Base-by-base conservation (phyloP, 2,888 invertebrate species). In the Acanthosepion esculentum region DNA sequence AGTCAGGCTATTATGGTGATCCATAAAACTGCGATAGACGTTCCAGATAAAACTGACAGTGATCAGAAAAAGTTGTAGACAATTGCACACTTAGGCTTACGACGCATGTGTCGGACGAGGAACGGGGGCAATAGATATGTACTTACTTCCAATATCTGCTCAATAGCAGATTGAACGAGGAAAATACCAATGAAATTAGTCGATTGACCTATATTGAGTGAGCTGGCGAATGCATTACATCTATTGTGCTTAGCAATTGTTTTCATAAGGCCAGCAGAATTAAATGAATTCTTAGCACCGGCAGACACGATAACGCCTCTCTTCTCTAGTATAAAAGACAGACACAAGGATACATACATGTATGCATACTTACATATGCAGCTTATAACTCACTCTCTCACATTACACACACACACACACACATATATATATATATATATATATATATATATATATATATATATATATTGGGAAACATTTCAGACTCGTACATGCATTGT, bases 171-270 rank as follows among this genome's bases (percentile, higher is more conserved):
- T 10, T 78, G 78, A 78, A 78, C n/a, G 78, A n/a, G 78, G n/a
- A n/a, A 78, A 78, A 78, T 78, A 78, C n/a, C 78, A 78, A 33
- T 78, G 78, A 78, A 78, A 78, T 78, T 78, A 78, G 78, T 78
- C 78, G 78, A 78, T 78, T 78, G 78, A 78, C 78, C 78, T 78
- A 78, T 78, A 78, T 78, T 78, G 15, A 78, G n/a, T 78, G n/a
- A 78, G n/a, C 78, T 15, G 78, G 78, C 78, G n/a, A 15, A 78
- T 78, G 12, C n/a, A n/a, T n/a, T 78, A 12, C n/a, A 78, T 78
- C 78, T 78, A 78, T 78, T 78, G 78, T 78, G n/a, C 33, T 78
- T 12, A 12, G n/a, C n/a, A 78, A 78, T 78, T 78, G 78, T 78
- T 78, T 78, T 78, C 78, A 78, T 78, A n/a, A 78, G n/a, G 78